Percentiles rank a stretch among this genome's conserved stretches.
Evolutionary conservation across 1,140 invertebrate species (phyloP).

Genomic region (Caenorhabditis briggsae): DNA sequence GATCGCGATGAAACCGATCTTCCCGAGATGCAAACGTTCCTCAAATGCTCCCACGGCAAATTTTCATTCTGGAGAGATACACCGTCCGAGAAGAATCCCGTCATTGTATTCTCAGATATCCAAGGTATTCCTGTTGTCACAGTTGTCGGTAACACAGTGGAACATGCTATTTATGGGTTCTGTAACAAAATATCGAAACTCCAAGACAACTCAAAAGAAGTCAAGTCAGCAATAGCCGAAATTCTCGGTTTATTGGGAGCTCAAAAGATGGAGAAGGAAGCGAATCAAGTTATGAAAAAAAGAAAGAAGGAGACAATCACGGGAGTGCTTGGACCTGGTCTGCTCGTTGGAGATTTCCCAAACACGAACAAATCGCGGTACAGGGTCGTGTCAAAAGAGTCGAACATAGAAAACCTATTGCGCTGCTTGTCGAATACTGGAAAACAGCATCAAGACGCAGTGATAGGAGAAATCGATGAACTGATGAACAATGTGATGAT

Average conservation of each 20-base stretch:
- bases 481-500: neutral
- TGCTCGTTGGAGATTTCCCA: neutral
- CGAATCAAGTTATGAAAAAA: neutral
- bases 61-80: slow-evolving; percentile 27
- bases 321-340: neutral
- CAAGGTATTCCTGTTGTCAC: neutral
- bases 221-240: neutral
- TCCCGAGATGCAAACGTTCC: slow-evolving; percentile 39
- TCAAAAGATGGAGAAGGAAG: neutral
- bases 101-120: neutral
- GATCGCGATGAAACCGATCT: slow-evolving; percentile 14
- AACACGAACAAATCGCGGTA: neutral
- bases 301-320: neutral
- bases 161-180: neutral
- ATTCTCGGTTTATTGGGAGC: neutral
- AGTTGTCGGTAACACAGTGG: slow-evolving; percentile 1
- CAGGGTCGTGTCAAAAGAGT: neutral
- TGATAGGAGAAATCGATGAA: neutral
- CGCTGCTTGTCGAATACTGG: neutral
- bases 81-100: slow-evolving; percentile 1
- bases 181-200: neutral
- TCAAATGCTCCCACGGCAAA: neutral
- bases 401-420: neutral
- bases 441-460: neutral
- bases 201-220: neutral